Evolutionary conservation across 1,140 invertebrate species (phyloP).

Genomic region (Argopecten irradians): DNA sequence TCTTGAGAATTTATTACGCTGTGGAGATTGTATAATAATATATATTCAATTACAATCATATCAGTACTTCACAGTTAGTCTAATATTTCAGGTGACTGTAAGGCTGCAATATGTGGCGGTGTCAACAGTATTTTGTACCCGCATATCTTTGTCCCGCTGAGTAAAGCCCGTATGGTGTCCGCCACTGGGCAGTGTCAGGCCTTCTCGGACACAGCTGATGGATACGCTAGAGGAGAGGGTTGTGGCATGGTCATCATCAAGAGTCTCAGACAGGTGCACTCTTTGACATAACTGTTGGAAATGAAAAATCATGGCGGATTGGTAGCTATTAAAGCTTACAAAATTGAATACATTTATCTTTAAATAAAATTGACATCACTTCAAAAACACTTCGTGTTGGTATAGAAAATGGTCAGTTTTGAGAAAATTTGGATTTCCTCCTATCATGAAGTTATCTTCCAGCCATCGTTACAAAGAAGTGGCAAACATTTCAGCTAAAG

Average conservation of each 20-base stretch:
- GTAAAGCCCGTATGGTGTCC: conserved; percentile 60
- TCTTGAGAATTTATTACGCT: no score
- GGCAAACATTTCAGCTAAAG: no score
- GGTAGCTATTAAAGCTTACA: background rate
- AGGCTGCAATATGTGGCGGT: conserved; percentile 59
- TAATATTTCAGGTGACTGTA: conserved; percentile 50
- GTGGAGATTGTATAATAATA: no score
- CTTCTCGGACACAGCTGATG: conserved; percentile 58
- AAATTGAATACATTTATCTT: background rate
- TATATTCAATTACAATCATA: no score
- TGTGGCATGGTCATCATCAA: conserved; percentile 66
- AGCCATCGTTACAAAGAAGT: no score
- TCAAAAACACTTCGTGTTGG: no score
- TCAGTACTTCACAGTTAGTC: no score
- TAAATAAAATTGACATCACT: background rate
- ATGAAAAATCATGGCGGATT: background rate
- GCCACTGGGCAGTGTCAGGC: conserved; percentile 61
- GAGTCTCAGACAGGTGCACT: conserved; percentile 52
- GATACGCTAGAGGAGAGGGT: conserved; percentile 65
- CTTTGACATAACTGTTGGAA: background rate
- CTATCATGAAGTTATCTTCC: no score
- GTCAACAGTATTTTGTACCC: conserved; percentile 54
- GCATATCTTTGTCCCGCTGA: conserved; percentile 46
- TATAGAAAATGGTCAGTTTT: no score
- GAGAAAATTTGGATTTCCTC: no score